These are phyloP conservation scores for Huso huso DNA, from an alignment of 2,797 vertebrate species.

Conservation along the genomic window DNA sequence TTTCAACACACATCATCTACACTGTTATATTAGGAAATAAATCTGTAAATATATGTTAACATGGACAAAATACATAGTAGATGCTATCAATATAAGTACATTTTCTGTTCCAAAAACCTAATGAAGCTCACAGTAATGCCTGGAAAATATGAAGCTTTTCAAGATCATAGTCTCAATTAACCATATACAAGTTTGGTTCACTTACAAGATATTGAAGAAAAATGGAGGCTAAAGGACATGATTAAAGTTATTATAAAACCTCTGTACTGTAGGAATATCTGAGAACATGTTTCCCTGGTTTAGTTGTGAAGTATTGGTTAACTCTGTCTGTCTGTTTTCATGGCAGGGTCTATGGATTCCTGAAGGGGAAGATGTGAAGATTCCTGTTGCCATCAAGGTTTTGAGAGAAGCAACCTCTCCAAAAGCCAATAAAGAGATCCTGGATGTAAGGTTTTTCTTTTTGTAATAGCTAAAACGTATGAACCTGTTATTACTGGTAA, in stretches of 20 bases:
- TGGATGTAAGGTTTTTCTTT: constrained; percentile 74
- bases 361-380: constrained; percentile 97
- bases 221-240: neutral
- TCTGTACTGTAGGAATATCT: constrained; percentile 16
- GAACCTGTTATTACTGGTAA: too few species aligned
- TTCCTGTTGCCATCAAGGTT: constrained; percentile 96
- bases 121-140: neutral
- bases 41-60: neutral
- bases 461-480: too few species aligned
- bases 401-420: constrained; percentile 89
- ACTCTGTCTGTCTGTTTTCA: constrained; percentile 30
- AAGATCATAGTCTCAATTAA: too few species aligned
- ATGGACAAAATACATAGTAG: neutral
- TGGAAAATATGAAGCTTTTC: neutral
- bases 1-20: neutral
- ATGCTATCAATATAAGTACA: neutral
- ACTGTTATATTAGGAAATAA: neutral
- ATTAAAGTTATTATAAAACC: neutral
- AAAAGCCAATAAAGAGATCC: constrained; percentile 96
- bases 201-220: too few species aligned
- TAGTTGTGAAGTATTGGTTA: constrained; percentile 43
- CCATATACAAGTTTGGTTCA: too few species aligned
- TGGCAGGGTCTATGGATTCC: constrained; percentile 92
- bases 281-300: constrained; percentile 35
- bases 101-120: too few species aligned